Evolutionary conservation across 2,888 invertebrate genomes (phyloP), one percentile per base, ranked within the genome.

Genomic region (Lottia gigantea): DNA sequence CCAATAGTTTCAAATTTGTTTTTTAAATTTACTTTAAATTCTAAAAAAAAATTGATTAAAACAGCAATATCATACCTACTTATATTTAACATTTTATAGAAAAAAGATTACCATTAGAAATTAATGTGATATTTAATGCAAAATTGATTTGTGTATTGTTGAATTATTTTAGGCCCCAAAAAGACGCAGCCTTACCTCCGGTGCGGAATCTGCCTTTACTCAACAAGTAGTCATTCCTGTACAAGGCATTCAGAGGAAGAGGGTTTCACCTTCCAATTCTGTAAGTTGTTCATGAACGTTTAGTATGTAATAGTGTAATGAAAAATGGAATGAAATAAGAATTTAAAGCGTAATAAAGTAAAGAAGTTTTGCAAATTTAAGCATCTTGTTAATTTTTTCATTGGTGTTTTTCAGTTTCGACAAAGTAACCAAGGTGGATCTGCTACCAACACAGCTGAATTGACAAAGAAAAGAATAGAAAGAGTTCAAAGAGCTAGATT

Each of bases 401-500:
- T 63, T 61, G n/a, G 49, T 69, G 46, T 40, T 61, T 70, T 72
- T 47, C 69, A 77, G 77, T 73, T 77, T 76, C 74, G 76, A 70
- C 72, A 72, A 70, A 63, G 65, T 66, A 66, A 67, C 72, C 23
- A 69, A 67, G 46, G 40, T 71, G 31, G 62, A 26, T 16, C 55
- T 62, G 25, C 72, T 46, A 70, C 71, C 65, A 71, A 70, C 46
- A 73, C 73, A 55, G 76, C 71, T 69, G 82, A 83, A 40, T 68
- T 79, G 40, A 82, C 82, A 63, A 82, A 81, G 77, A 86, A 84
- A 66, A 77, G 85, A 45, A 83, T 87, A 46, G 87, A 85, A 65
- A 81, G 85, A 70, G 89, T 88, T 4, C 82, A 85, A 71, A 82
- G 86, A 68, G 89, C 89, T 15, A 78, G 89, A 47, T 82, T 90